Evolutionary conservation across 2,797 vertebrate genomes (phyloP).

Genomic region (Uromys caudimaculatus): DNA sequence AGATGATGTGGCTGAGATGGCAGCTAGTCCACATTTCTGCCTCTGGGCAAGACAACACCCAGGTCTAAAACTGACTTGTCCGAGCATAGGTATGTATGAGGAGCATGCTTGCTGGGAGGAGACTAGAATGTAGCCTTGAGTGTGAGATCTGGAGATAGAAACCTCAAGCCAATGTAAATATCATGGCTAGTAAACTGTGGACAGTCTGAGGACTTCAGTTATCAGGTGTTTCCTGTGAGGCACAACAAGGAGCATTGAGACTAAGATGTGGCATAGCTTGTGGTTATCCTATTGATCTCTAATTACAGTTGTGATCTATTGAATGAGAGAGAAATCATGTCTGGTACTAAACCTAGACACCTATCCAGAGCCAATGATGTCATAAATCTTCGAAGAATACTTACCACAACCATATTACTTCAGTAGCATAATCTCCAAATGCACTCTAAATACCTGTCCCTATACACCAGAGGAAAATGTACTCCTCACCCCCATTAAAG

Average conservation of each 20-base stretch:
- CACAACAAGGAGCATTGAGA: neutral
- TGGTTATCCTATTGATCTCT: neutral
- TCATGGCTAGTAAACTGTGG: too few species aligned
- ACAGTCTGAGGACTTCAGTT: neutral
- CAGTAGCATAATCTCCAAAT: neutral
- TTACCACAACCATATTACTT: neutral
- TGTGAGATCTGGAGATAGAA: too few species aligned
- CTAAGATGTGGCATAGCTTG: neutral
- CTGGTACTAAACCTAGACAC: neutral
- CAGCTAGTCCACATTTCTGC: too few species aligned
- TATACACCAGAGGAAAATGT: neutral
- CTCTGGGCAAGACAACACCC: too few species aligned
- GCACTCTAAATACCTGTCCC: neutral
- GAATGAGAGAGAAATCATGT: neutral
- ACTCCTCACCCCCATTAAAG: neutral
- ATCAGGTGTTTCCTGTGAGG: neutral
- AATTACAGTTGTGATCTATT: neutral
- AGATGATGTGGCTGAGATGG: too few species aligned
- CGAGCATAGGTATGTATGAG: too few species aligned
- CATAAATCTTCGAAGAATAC: neutral
- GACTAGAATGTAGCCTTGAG: too few species aligned
- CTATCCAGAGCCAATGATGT: neutral
- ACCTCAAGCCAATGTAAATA: too few species aligned
- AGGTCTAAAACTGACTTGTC: too few species aligned
- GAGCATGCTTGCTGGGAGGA: too few species aligned